Evolutionary conservation across 2,113 vertebrate species (phyloP).

Genomic region (Mesitornis unicolor): DNA sequence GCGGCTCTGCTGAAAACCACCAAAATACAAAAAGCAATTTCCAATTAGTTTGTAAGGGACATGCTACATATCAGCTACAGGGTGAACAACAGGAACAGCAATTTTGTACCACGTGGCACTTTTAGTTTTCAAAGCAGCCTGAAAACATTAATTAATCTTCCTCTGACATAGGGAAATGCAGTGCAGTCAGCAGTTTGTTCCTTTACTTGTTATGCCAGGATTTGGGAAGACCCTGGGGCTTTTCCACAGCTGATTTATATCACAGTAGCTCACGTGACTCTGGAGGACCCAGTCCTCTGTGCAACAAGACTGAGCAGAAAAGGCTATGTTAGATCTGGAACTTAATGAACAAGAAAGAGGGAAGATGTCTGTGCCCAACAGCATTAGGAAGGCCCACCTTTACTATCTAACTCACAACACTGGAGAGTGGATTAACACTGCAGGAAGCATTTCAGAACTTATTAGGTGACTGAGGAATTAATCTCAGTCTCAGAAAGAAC

Average conservation of each 20-base stretch:
- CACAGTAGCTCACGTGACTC: neutral
- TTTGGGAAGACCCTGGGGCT: neutral
- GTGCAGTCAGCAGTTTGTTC: neutral
- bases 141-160: constrained; percentile 7
- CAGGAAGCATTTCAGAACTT: neutral
- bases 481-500: neutral
- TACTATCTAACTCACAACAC: too few species aligned
- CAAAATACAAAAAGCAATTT: constrained; percentile 19
- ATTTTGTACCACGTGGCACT: neutral
- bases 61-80: neutral
- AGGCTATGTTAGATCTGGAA: neutral
- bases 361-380: neutral
- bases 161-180: neutral
- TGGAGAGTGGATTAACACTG: fast-evolving
- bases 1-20: neutral
- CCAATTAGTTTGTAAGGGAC: neutral
- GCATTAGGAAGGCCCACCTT: neutral
- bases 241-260: neutral
- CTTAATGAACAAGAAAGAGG: neutral
- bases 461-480: neutral
- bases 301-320: neutral
- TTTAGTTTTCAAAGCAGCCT: constrained; percentile 28
- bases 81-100: neutral
- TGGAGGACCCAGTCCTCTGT: neutral
- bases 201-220: neutral